Base-by-base conservation (phyloP, 2,113 vertebrate species). In the Camarhynchus parvulus region DNA sequence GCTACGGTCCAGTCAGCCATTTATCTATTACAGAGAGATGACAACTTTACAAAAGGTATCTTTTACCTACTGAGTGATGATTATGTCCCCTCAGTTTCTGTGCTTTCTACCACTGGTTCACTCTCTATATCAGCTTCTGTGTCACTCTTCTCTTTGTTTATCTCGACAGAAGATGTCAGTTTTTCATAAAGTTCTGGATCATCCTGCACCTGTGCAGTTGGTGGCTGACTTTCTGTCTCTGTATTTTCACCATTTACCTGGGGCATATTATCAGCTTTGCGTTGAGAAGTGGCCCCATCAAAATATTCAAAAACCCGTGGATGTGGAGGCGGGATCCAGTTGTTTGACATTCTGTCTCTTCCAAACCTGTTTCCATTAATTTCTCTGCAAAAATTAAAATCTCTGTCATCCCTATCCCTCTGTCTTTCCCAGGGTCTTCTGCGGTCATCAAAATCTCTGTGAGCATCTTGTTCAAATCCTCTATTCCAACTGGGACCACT, bases 11-110 rank as follows among this genome's bases (percentile, higher is more conserved):
- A 98, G 98, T 99, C 98, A 98, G 98, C 99, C 98, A 99, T 98
- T 98, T 98, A 98, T 98, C 98, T 98, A 99, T 98, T 99, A 99
- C 99, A 99, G 99, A 99, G 99, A 99, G 98, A 98, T 99, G 99
- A 99, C 99, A 99, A 99, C 99, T 99, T 99, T 99, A 99, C 99
- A 99, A 99, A 99, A 99, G 98, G 99, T 98, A 99, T 99, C 99
- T 99, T 99, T 99, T 99, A 99, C 99, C 99, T 99, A 99, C 99
- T 99, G 99, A 99, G 99, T 98, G 99, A 99, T 99, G 99, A 99
- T 99, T 99, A 99, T 99, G 99, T 99, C 98, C 99, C 99, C 98
- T 99, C 99, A 99, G 99, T 99, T 98, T 99, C 99, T 99, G 99
- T 99, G 99, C 98, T 99, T 99, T 99, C 99, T 99, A 99, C 98